A percentile compares a stretch with the other conserved stretches of the same genome.
phyloP scores from a whole-genome alignment of 2,797 vertebrate species.

The Hypotaenidia philippensis region DNA sequence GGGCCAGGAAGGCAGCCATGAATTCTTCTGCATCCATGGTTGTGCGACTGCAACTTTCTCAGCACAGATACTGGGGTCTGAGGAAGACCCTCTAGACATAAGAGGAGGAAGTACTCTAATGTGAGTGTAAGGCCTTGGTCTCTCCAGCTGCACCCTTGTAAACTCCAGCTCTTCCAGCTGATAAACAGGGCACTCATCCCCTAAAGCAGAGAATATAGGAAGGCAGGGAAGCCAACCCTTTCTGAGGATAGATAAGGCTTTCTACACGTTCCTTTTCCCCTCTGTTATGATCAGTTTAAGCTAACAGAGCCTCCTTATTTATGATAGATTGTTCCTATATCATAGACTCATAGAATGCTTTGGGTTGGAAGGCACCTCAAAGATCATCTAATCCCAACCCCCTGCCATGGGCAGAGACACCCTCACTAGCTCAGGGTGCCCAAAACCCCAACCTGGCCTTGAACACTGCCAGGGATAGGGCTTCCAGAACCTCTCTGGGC shows the following conservation, averaged over 20 bases:
- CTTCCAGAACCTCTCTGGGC: no score
- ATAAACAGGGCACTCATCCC: fast-evolving
- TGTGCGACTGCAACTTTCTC: background rate
- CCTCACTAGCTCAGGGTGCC: no score
- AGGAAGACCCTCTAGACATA: background rate
- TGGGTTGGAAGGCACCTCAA: no score
- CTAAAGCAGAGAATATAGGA: background rate
- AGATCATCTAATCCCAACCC: no score
- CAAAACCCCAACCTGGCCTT: no score
- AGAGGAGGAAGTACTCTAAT: background rate
- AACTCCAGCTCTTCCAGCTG: background rate
- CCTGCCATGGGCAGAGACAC: no score
- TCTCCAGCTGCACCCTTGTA: background rate
- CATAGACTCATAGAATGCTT: no score
- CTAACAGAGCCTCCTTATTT: background rate
- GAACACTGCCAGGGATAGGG: no score
- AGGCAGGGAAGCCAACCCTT: background rate
- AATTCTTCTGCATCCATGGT: background rate
- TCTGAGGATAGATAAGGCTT: background rate
- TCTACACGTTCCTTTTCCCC: background rate
- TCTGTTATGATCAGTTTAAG: background rate
- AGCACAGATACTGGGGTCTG: background rate
- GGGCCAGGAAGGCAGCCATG: background rate
- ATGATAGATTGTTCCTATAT: background rate
- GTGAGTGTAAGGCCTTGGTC: background rate